A percentile compares a stretch with the other conserved stretches of the same genome.
phyloP scores from a whole-genome alignment of 2,888 invertebrate species.

The Mesoligia furuncula region DNA sequence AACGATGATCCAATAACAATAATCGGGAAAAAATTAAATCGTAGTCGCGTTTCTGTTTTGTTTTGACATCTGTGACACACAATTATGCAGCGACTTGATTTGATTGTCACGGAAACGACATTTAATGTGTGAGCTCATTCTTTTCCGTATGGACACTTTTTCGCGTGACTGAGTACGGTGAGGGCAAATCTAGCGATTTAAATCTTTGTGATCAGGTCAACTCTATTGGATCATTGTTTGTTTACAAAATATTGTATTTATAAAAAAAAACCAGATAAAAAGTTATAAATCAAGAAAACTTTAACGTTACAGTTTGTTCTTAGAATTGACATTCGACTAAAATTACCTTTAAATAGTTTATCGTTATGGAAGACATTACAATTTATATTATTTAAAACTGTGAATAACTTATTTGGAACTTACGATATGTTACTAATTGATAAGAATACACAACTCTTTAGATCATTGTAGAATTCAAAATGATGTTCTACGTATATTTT shows the following conservation, averaged over 20 bases:
- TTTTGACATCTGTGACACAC: no score
- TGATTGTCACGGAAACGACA: no score
- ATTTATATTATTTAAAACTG: conserved; percentile 7
- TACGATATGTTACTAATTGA: conserved; percentile 6
- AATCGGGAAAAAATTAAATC: no score
- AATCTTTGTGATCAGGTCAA: not conserved
- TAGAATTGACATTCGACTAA: conserved; percentile 17
- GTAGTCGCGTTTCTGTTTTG: no score
- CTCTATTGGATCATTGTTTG: not conserved
- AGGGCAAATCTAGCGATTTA: not conserved
- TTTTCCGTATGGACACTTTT: no score
- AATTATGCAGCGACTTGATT: no score
- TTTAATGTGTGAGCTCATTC: no score
- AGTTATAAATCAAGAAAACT: not conserved
- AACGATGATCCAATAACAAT: no score
- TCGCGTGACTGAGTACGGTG: not conserved
- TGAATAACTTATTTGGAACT: conserved; percentile 34
- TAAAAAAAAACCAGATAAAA: not conserved
- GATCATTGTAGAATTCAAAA: not conserved
- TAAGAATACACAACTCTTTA: conserved; percentile 14
- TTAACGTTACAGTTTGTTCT: not conserved
- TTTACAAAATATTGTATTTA: not conserved
- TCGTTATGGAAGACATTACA: conserved; percentile 8
- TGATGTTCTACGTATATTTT: not conserved
- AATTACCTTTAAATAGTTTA: conserved; percentile 16